Conservation (phyloP, 2,888 invertebrate genomes). For the Ichneumoninae sp. region DNA sequence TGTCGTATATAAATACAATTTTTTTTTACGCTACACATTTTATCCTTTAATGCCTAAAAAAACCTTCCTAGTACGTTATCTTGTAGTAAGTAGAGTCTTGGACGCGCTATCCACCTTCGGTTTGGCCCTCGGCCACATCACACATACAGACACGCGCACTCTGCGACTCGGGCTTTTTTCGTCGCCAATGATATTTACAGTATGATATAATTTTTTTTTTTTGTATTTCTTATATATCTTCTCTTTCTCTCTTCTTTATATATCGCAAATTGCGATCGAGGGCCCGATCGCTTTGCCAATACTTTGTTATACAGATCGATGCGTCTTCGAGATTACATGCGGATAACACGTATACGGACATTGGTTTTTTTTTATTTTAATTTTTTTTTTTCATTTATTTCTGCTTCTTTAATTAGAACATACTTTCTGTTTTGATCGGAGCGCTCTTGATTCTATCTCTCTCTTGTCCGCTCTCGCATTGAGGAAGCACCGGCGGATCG, state of each 20-base stretch:
- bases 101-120: slow-evolving; percentile 57
- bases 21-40: slow-evolving; percentile 45
- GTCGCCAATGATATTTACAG: slow-evolving; percentile 60
- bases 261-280: slow-evolving; percentile 23
- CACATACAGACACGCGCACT: slow-evolving; percentile 41
- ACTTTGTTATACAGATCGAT: slow-evolving; percentile 33
- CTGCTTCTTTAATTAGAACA: slow-evolving; percentile 53
- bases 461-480: slow-evolving; percentile 11
- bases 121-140: slow-evolving; percentile 30
- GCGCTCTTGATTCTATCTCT: slow-evolving; percentile 61
- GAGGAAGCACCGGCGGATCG: not conserved
- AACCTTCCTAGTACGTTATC: slow-evolving; percentile 72
- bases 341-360: slow-evolving; percentile 56
- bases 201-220: slow-evolving; percentile 41
- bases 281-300: slow-evolving; percentile 17
- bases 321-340: slow-evolving; percentile 50
- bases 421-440: slow-evolving; percentile 65
- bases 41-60: slow-evolving; percentile 68
- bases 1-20: slow-evolving; percentile 70
- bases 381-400: slow-evolving; percentile 44
- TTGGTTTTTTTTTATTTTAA: slow-evolving; percentile 5
- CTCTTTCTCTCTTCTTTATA: slow-evolving; percentile 21
- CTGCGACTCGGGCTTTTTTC: slow-evolving; percentile 39
- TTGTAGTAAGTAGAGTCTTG: slow-evolving; percentile 73
- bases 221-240: slow-evolving; percentile 33